phyloP scores from a whole-genome alignment of 2,888 invertebrate genomes.

The Lutraria lutraria region DNA sequence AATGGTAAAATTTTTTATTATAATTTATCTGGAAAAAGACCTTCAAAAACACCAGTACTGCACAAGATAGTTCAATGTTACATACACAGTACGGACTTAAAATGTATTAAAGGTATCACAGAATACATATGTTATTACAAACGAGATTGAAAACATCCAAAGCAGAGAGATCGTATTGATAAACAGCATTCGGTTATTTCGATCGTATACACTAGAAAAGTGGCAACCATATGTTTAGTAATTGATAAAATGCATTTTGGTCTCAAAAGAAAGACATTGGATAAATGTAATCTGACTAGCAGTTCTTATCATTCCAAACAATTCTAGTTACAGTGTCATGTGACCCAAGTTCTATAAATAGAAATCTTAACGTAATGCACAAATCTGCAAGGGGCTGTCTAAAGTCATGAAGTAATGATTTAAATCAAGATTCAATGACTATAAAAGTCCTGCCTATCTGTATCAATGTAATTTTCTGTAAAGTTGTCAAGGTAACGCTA shows the following conservation, averaged over 20 bases:
- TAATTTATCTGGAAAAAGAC: not conserved
- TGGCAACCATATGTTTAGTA: conserved; percentile 20
- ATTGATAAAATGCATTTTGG: conserved; percentile 16
- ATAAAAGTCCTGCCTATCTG: no score
- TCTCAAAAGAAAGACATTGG: conserved; percentile 4
- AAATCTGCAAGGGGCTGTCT: no score
- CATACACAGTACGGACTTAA: conserved; percentile 1
- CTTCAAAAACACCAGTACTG: not conserved
- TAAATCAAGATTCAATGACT: no score
- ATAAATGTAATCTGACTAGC: conserved; percentile 40
- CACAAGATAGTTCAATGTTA: not conserved
- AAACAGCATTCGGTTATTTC: conserved; percentile 24
- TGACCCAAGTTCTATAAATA: conserved; percentile 17
- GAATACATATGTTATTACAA: conserved; percentile 36
- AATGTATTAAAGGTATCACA: conserved; percentile 7
- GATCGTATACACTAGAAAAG: conserved; percentile 20
- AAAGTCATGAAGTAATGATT: no score
- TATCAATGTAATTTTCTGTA: not conserved
- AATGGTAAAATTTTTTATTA: no score
- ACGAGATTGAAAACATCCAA: conserved; percentile 44
- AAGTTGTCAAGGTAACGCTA: not conserved
- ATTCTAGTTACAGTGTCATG: conserved; percentile 21
- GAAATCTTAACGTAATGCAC: not conserved
- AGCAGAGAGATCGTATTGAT: conserved; percentile 20
- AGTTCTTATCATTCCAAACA: conserved; percentile 36